Conservation (phyloP, 1,140 invertebrate genomes). For the roundworm (Caenorhabditis elegans) region WBcel235 BX284606.5:7508001-7508500, state of each 20-base stretch:
- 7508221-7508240: constrained; percentile 49
- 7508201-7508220: constrained; percentile 46
- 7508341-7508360: constrained; percentile 51
- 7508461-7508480: constrained; percentile 51
- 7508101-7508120: background rate
- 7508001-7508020: background rate
- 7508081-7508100: constrained; percentile 2
- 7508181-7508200: constrained; percentile 52
- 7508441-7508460: constrained; percentile 50
- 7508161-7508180: constrained; percentile 48
- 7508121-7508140: background rate
- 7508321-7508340: too few relatives aligned
- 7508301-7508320: constrained; percentile 35
- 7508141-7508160: constrained; percentile 46
- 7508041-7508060: constrained; percentile 15
- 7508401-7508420: constrained; percentile 54
- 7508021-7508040: constrained; percentile 2
- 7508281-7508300: constrained; percentile 54
- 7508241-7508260: constrained; percentile 61
- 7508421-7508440: constrained; percentile 55
- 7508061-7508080: background rate
- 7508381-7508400: constrained; percentile 49
- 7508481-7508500: constrained; percentile 41
- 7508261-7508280: constrained; percentile 55
- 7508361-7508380: constrained; percentile 52